Base-by-base conservation (phyloP, 2,797 vertebrate species). In the Protosalanx chinensis region DNA sequence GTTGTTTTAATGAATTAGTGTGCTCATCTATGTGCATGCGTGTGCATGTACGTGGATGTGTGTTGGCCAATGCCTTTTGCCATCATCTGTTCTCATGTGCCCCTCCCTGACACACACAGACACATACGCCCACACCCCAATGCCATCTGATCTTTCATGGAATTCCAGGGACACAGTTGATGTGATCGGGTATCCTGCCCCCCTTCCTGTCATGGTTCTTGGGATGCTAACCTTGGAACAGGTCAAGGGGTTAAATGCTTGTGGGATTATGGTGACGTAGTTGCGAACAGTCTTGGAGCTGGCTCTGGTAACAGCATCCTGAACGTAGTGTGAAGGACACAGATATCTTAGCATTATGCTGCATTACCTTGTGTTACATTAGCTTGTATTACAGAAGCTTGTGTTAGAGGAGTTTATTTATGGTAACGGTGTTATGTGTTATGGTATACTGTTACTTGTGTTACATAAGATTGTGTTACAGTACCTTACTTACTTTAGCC, bases 121-220 rank as follows among this genome's bases (percentile, higher is more conserved):
- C 67, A 60, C 67, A 59, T 30, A n/a, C 20, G 32, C 61, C 16
- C 27, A 53, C 62, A 46, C 56, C 15, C 23, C 33, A 62, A 61
- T 46, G 74, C 64, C 16, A 66, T 49, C 73, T 71, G 68, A 62
- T 77, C 73, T 76, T 60, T 70, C 70, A 56, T 1, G 7, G 71
- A 65, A 46, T 33, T 33, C 73, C 71, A 64, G 79, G 75, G 51
- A 56, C 71, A 57, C 85, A 85, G 84, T 85, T 88, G 87, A 74
- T 72, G 49, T 29, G 71, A 67, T 56, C 12, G 16, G 72, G 60
- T 67, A 79, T 82, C 76, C 69, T 76, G 73, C 85, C 23, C 46
- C 72, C 75, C 30, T 60, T 73, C 79, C 73, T 80, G 79, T 67
- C 80, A 76, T 77, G 71, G 4, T 79, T 70, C 41, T 35, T 72